These are phyloP conservation scores for Potamarius usumacintae DNA, from an alignment of 2,113 vertebrate genomes.

Conservation along the genomic window DNA sequence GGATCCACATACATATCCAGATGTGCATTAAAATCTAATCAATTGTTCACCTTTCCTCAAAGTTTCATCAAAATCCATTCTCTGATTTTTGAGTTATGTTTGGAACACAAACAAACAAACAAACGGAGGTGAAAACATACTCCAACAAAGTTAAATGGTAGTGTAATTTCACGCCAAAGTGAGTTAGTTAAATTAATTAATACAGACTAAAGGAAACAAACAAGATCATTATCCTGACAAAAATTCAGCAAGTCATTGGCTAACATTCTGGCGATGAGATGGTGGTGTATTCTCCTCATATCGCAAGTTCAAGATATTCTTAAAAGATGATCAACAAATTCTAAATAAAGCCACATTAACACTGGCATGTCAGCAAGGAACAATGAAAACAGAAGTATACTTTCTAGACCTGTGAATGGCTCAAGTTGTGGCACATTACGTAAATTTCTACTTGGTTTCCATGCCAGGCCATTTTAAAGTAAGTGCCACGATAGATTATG, in stretches of 20 bases:
- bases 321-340: background rate
- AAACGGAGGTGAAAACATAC: too few relatives aligned
- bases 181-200: background rate
- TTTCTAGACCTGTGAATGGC: background rate
- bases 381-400: background rate
- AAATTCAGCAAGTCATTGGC: background rate
- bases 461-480: background rate
- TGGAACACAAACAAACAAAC: too few relatives aligned
- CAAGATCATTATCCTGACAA: background rate
- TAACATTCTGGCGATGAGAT: background rate
- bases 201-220: background rate
- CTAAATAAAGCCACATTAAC: background rate
- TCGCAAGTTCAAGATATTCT: background rate
- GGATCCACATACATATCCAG: too few relatives aligned
- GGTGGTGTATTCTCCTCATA: background rate
- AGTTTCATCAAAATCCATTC: too few relatives aligned
- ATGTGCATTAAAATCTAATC: too few relatives aligned
- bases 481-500: background rate
- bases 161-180: background rate
- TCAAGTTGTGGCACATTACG: background rate
- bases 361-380: background rate
- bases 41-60: too few relatives aligned
- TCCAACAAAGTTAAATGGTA: background rate
- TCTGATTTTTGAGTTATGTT: too few relatives aligned
- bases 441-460: background rate